These are phyloP conservation scores for Drosophila kohkoa DNA, from an alignment of 1,140 invertebrate genomes.

Conservation along the genomic window DNA sequence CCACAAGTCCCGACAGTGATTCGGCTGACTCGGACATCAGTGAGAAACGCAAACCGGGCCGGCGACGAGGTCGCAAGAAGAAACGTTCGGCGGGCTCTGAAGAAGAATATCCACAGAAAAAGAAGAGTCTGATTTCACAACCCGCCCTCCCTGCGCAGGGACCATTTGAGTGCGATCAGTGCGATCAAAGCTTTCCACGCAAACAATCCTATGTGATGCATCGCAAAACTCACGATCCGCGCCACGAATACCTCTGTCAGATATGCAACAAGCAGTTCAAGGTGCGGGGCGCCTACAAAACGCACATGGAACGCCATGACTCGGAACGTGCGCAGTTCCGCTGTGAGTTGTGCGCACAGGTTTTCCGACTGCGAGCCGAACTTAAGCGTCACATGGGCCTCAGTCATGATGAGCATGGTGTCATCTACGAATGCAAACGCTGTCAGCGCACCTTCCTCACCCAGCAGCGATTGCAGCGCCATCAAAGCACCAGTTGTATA, in stretches of 20 bases:
- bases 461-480: conserved; percentile 62
- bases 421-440: conserved; percentile 75
- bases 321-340: conserved; percentile 70
- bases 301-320: conserved; percentile 84
- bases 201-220: conserved; percentile 85
- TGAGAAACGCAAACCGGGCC: conserved; percentile 53
- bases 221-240: conserved; percentile 86
- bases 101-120: conserved; percentile 48
- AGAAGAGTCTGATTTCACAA: conserved; percentile 27
- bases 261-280: conserved; percentile 84
- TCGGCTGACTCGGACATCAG: conserved; percentile 73
- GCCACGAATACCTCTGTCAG: conserved; percentile 85
- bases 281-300: conserved; percentile 78
- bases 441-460: conserved; percentile 77
- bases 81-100: conserved; percentile 33
- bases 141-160: conserved; percentile 38
- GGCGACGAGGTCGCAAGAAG: conserved; percentile 56
- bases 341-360: conserved; percentile 71
- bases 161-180: conserved; percentile 64
- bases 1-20: conserved; percentile 78
- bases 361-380: conserved; percentile 68
- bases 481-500: conserved; percentile 62
- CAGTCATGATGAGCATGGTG: conserved; percentile 70
- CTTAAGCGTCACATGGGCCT: conserved; percentile 72
- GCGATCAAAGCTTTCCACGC: conserved; percentile 71